Evolutionary conservation across 2,797 vertebrate genomes (phyloP), one percentile per base, ranked within the genome.

Genomic region (Cryptoblepharus egeriae): DNA sequence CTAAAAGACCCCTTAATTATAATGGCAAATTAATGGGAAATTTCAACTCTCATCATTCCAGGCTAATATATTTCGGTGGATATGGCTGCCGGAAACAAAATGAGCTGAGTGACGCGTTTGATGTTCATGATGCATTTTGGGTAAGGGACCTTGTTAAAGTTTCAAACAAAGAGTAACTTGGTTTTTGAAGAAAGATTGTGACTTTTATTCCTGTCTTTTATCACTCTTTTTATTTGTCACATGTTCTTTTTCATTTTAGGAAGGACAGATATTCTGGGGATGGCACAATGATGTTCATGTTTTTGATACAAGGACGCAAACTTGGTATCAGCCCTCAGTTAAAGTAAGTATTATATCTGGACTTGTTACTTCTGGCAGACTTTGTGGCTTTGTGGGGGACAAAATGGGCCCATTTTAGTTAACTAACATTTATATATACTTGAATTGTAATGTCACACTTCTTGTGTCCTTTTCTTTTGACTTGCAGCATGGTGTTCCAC

Each of bases 231-330:
- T 2, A 28, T 4, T 58, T 39, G 10, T 32, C 42, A n/a, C 87
- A 28, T 3, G 8, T 63, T 81, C 78, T 87, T 84, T 75, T 42
- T 74, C 60, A 12, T 92, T 92, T 89, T 61, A 98, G 98, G 96
- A 96, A 88, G 97, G 96, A 35, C 96, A 97, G 77, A 94, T 98
- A 76, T 97, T 97, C 92, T 99, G 97, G 97, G 98, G 98, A 32
- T 99, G 98, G 98, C 98, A 98, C 89, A 99, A 97, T 52, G 98
- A 99, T 88, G 96, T 98, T 86, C 97, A 99, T 78, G 88, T 97
- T 42, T 99, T 99, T 96, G 97, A 99, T 88, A 97, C 97, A 55
- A 91, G 80, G 37, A 91, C 94, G 67, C 90, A 94, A 85, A 95
- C 95, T 35, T 99, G 98, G 98, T 95, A 89, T 92, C 96, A 98